phyloP scores from a whole-genome alignment of 2,888 invertebrate genomes.

The Nymphalis urticae region DNA sequence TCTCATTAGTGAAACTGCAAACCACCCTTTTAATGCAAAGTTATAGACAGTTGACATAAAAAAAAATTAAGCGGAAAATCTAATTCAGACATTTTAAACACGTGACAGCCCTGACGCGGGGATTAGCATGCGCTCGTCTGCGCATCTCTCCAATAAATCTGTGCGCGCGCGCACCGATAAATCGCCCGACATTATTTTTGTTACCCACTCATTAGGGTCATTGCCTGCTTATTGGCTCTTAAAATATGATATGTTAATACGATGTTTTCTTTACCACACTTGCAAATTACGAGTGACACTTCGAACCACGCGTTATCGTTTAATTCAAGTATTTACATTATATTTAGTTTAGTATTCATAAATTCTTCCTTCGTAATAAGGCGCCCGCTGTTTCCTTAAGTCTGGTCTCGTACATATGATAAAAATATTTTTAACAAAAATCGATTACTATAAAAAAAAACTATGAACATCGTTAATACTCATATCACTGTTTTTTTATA shows the following conservation, averaged over 20 bases:
- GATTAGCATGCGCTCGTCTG: slow-evolving; percentile 67
- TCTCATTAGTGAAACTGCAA: too few species aligned
- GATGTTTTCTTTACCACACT: slow-evolving; percentile 62
- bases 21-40: too few species aligned
- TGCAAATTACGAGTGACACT: slow-evolving; percentile 60
- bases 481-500: too few species aligned
- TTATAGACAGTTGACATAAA: background rate
- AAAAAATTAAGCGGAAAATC: slow-evolving; percentile 18
- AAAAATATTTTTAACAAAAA: background rate
- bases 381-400: too few species aligned
- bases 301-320: slow-evolving; percentile 26
- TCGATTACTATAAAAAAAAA: too few species aligned
- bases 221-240: slow-evolving; percentile 78
- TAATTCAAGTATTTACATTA: slow-evolving; percentile 22
- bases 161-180: slow-evolving; percentile 76
- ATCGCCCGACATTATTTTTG: slow-evolving; percentile 79
- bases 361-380: background rate
- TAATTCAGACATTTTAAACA: slow-evolving; percentile 1
- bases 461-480: too few species aligned
- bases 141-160: slow-evolving; percentile 71
- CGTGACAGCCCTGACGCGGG: slow-evolving; percentile 62
- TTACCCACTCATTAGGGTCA: slow-evolving; percentile 80
- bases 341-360: background rate
- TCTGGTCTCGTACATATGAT: background rate
- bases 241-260: slow-evolving; percentile 65